Base-by-base conservation (phyloP, 2,797 vertebrate species). In the Hylomyscus alleni region DNA sequence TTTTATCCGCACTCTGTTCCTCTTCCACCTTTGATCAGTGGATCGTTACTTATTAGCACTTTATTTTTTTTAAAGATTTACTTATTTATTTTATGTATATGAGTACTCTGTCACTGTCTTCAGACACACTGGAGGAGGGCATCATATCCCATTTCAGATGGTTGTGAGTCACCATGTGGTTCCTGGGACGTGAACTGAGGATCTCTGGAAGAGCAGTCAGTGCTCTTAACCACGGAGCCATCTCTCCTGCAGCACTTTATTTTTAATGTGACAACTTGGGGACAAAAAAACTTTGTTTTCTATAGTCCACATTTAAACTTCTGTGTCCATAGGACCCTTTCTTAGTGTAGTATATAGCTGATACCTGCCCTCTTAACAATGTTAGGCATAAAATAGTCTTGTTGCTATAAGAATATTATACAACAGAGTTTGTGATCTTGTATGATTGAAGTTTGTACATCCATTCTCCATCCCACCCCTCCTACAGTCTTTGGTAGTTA, bases 11-110 rank as follows among this genome's bases (percentile, higher is more conserved):
- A 84, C 0, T 78, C 20, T 84, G 58, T 85, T 91, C 14, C 75
- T 96, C 52, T 89, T 60, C 24, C 31, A 92, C 11, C 8, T 31
- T 2, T 76, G 26, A 58, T 88, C 6, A 37, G 15, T 89, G 69
- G 29, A 69, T 72, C 77, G 62, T 96, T 94, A 78, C 60, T 37
- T 86, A 58, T 91, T 94, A 94, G n/a, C 22, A 40, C 13, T 94
- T 47, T 87, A 56, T 84, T 93, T 44, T 19, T 58, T 60, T 60
- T 10, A 60, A 60, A 58, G 58, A 60, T 60, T 60, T 60, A 60
- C 22, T 60, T 60, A 60, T 60, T 60, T 60, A 24, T 60, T 24
- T 24, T 60, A 60, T 60, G 9, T 60, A 26, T 60, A 26, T 60
- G 58, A 60, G 24, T 60, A 26, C 58, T 26, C 9, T 6, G 8